A percentile compares a stretch with the other conserved stretches of the same genome.
Conservation (phyloP, 64 coral and sea anemone species). For the Porites lutea region DNA sequence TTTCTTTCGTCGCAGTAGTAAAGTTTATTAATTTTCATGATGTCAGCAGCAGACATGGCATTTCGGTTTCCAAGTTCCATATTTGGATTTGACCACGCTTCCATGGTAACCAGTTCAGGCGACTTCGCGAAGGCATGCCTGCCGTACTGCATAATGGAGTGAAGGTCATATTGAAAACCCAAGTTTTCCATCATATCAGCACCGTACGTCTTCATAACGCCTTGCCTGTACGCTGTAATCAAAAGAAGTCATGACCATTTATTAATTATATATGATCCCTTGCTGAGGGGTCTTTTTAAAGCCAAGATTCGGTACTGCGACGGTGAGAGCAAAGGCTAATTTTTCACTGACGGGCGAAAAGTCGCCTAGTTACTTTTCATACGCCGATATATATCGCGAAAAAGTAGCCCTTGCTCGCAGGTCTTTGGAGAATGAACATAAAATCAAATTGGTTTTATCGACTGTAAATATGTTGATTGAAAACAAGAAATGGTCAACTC, state of each 20-base stretch:
- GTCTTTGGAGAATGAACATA: no score
- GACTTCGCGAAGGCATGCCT: not conserved
- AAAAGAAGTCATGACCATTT: not conserved
- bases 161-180: not conserved
- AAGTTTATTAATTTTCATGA: not conserved
- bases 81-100: not conserved
- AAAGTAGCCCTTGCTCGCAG: no score
- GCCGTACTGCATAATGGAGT: constrained; percentile 20
- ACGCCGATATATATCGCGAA: no score
- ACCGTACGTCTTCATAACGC: not conserved
- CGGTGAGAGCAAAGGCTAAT: no score
- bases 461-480: no score
- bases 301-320: not conserved
- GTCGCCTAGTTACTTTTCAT: no score
- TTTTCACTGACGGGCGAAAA: no score
- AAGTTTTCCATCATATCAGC: not conserved
- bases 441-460: no score
- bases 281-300: not conserved
- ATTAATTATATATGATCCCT: not conserved
- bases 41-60: not conserved
- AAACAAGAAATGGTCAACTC: no score
- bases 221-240: not conserved
- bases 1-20: not conserved
- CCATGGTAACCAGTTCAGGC: not conserved
- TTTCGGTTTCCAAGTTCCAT: constrained; percentile 25